A percentile compares a stretch with the other conserved stretches of the same genome.
Evolutionary conservation across 2,113 vertebrate genomes (phyloP).

Genomic region (Saimiri boliviensis): DNA sequence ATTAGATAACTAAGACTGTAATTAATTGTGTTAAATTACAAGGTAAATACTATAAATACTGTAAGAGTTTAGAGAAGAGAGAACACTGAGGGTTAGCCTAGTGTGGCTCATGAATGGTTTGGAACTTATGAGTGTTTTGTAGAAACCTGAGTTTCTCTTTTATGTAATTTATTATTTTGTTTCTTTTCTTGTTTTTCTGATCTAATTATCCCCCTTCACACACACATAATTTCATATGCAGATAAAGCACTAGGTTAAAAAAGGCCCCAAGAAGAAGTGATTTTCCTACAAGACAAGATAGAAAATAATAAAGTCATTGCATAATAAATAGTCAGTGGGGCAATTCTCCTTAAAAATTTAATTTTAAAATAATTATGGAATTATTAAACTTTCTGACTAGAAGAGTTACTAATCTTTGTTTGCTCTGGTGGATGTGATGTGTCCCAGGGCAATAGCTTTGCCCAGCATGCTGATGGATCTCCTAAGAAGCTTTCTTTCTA

Average conservation of each 20-base stretch:
- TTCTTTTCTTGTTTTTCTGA: neutral
- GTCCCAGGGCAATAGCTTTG: neutral
- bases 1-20: neutral
- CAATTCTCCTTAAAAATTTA: neutral
- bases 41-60: neutral
- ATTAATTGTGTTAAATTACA: slow-evolving; percentile 40
- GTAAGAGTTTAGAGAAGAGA: neutral
- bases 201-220: neutral
- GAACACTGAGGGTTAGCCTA: neutral
- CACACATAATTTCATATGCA: slow-evolving; percentile 1
- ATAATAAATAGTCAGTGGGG: neutral
- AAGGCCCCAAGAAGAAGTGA: neutral
- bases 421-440: too few relatives aligned
- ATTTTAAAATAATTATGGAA: slow-evolving; percentile 31
- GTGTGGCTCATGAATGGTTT: neutral
- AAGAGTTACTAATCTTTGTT: neutral
- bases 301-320: neutral
- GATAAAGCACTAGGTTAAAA: slow-evolving; percentile 14
- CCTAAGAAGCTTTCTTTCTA: neutral
- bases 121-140: slow-evolving; percentile 18
- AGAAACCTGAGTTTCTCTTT: slow-evolving; percentile 8
- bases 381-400: neutral
- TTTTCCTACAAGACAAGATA: neutral
- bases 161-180: slow-evolving; percentile 31
- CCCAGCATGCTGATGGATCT: neutral